Evolutionary conservation across 2,888 invertebrate genomes (phyloP), one percentile per base, ranked within the genome.

Genomic region (Xestia c-nigrum): DNA sequence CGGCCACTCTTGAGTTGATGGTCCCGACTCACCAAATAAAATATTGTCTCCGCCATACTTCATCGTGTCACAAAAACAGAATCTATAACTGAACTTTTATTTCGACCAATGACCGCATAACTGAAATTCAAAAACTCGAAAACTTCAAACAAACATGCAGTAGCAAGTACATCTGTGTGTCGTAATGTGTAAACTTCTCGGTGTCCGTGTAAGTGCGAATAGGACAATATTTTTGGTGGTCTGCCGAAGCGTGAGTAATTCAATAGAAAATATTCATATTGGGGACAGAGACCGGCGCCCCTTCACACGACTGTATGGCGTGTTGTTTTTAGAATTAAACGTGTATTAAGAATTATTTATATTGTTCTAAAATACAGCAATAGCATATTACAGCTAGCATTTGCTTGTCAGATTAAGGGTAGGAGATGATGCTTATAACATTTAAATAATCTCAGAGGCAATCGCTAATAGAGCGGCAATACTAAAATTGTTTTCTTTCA

Each of bases 231-330:
- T 96, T 96, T 95, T 95, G 94, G 93, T 91, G 88, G 94, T 90
- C 91, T 96, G 92, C 91, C 95, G 96, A 96, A 94, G 94, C 94
- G 95, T 93, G 93, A 95, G 92, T 96, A 96, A 96, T 96, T 95
- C 94, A 95, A 96, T 96, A 96, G 95, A 96, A 96, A 96, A 96
- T 96, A 96, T 96, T 96, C 96, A 95, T 94, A 94, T 94, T 94
- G 94, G 95, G 95, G 95, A 94, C 94, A 90, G 90, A 88, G 91
- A 90, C 89, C 89, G 93, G 91, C 93, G 91, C 92, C 92, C 92
- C 91, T 90, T 87, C 88, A 88, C 85, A 66, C 46, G 71, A 59
- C 16, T 84, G 86, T 92, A 94, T 89, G 91, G 92, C 83, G 61
- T 91, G 94, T 85, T 89, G 78, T 65, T 76, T 76, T 84, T 61